Evolutionary conservation across 2,888 invertebrate genomes (phyloP).

Genomic region (Cataglyphis rosenhaueri): DNA sequence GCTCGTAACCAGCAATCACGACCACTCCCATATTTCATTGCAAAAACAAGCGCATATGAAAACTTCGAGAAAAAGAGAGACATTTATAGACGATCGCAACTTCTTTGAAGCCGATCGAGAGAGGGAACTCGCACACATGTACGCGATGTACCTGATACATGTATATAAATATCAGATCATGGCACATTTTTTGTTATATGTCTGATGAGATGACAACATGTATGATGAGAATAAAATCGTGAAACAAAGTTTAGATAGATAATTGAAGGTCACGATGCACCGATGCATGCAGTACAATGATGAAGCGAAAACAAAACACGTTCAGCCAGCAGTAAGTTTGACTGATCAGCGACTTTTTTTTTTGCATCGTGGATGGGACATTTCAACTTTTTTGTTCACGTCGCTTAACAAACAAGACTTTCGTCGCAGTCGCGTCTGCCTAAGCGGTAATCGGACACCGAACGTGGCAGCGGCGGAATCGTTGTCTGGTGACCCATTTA

Average conservation of each 20-base stretch:
- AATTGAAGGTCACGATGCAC: slow-evolving; percentile 48
- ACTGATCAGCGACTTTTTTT: slow-evolving; percentile 18
- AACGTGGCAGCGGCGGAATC: slow-evolving; percentile 65
- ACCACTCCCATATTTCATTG: slow-evolving; percentile 33
- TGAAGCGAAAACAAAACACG: not conserved
- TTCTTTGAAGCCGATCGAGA: slow-evolving; percentile 48
- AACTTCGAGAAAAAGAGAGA: not conserved
- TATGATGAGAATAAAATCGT: no score
- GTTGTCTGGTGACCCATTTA: slow-evolving; percentile 81
- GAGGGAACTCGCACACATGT: slow-evolving; percentile 42
- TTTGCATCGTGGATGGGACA: not conserved
- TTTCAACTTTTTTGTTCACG: slow-evolving; percentile 14
- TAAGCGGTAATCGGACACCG: slow-evolving; percentile 80
- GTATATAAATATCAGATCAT: slow-evolving; percentile 54
- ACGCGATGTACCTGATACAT: slow-evolving; percentile 38
- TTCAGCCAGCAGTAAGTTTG: slow-evolving; percentile 2
- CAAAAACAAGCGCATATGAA: slow-evolving; percentile 17
- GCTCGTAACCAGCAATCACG: slow-evolving; percentile 35
- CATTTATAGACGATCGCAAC: slow-evolving; percentile 37
- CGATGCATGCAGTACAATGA: not conserved
- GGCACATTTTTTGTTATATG: slow-evolving; percentile 33
- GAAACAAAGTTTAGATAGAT: slow-evolving; percentile 42
- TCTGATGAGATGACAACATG: no score
- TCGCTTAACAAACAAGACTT: slow-evolving; percentile 55
- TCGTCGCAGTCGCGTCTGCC: slow-evolving; percentile 64